Evolutionary conservation across 2,888 invertebrate species (phyloP).

Genomic region (Amitus sp.): DNA sequence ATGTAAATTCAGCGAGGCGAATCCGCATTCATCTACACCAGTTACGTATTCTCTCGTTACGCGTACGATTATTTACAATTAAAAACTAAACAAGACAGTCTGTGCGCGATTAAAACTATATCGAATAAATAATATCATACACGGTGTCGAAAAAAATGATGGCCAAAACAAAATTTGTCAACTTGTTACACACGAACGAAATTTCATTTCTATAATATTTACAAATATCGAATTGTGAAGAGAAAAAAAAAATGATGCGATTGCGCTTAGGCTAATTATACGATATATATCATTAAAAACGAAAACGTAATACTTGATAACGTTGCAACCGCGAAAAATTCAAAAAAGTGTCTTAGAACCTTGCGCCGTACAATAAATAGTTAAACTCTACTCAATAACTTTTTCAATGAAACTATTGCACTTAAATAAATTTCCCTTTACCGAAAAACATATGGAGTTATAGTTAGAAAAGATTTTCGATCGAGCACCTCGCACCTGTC

Average conservation of each 20-base stretch:
- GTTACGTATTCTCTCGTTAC: conserved; percentile 11
- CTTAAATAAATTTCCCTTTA: conserved; percentile 8
- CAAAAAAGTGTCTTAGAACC: neutral
- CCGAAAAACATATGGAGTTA: conserved; percentile 5
- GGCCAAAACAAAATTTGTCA: too few species aligned
- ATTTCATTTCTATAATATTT: too few species aligned
- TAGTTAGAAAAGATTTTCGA: conserved; percentile 8
- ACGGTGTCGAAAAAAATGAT: neutral
- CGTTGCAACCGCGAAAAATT: neutral
- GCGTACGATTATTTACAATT: conserved; percentile 18
- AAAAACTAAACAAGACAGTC: conserved; percentile 42
- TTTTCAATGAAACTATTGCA: conserved; percentile 5
- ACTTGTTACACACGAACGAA: too few species aligned
- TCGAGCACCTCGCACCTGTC: conserved; percentile 12
- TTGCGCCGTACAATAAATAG: conserved; percentile 1
- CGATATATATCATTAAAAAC: neutral
- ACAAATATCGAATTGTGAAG: too few species aligned
- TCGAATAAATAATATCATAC: conserved; percentile 6
- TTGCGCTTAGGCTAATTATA: too few species aligned
- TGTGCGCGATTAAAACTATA: conserved; percentile 10
- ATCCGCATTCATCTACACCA: conserved; percentile 35
- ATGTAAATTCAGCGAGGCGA: conserved; percentile 14
- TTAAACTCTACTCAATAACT: conserved; percentile 3
- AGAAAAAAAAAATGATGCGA: too few species aligned
- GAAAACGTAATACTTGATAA: conserved; percentile 6